phyloP scores from a whole-genome alignment of 1,140 invertebrate species.

The Saccostrea echinata region DNA sequence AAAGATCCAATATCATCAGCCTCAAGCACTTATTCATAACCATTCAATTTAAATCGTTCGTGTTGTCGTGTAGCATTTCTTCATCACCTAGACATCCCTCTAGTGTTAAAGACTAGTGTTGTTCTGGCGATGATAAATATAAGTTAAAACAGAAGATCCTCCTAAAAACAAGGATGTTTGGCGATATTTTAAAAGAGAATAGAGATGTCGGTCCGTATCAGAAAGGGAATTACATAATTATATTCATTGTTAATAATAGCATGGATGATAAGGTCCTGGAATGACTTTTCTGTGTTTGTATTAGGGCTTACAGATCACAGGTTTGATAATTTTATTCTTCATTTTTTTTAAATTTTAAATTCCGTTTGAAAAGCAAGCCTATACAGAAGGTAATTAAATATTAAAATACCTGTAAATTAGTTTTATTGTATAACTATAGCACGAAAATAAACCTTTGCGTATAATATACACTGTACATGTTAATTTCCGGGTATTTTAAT shows the following conservation, averaged over 20 bases:
- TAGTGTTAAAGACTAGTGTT: background rate
- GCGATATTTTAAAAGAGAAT: constrained; percentile 90
- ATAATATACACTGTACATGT: no score
- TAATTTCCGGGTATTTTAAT: no score
- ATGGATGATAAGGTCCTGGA: constrained; percentile 88
- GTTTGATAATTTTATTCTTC: constrained; percentile 32
- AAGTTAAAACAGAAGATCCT: background rate
- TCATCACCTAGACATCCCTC: background rate
- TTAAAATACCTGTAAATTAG: no score
- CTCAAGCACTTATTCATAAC: background rate
- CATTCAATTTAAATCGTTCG: background rate
- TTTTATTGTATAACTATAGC: no score
- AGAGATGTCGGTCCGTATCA: constrained; percentile 94
- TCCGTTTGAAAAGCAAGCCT: no score
- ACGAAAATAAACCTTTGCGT: no score
- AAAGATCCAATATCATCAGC: no score
- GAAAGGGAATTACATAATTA: constrained; percentile 89
- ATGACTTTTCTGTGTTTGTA: constrained; percentile 81
- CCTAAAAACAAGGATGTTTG: constrained; percentile 86
- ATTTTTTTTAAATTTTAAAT: no score
- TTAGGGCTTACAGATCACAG: constrained; percentile 64
- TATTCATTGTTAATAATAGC: constrained; percentile 90
- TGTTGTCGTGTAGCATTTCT: background rate
- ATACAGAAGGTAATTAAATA: no score
- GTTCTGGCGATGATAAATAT: background rate